Evolutionary conservation across 1,140 invertebrate species (phyloP).

Genomic region (Leptinotarsa lineolata): DNA sequence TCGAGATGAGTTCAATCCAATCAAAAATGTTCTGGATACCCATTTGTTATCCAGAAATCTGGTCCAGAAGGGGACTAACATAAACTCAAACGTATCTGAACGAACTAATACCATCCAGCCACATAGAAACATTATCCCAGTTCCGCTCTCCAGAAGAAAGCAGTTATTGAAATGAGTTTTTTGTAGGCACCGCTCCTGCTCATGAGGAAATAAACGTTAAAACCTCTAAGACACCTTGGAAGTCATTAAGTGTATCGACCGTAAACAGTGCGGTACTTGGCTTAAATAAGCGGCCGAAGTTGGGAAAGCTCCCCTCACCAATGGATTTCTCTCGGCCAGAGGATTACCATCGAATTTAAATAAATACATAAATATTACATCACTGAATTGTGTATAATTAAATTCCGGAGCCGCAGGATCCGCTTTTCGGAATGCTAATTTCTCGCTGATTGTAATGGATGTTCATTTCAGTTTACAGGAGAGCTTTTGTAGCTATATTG

Average conservation of each 20-base stretch:
- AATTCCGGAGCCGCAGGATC: slow-evolving; percentile 52
- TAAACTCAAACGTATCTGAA: background rate
- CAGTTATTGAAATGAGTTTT: slow-evolving; percentile 6
- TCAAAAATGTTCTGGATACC: too few relatives aligned
- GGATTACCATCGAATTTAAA: slow-evolving; percentile 58
- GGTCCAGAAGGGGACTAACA: too few relatives aligned
- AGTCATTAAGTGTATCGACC: slow-evolving; percentile 45
- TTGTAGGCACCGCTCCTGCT: background rate
- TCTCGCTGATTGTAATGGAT: slow-evolving; percentile 53
- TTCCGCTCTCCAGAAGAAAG: background rate
- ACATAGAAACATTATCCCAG: background rate
- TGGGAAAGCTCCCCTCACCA: slow-evolving; percentile 34
- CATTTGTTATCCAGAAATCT: too few relatives aligned
- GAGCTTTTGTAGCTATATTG: slow-evolving; percentile 45
- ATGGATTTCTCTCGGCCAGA: slow-evolving; percentile 41
- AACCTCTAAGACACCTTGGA: slow-evolving; percentile 47
- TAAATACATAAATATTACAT: slow-evolving; percentile 59
- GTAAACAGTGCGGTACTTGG: slow-evolving; percentile 42
- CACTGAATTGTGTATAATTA: slow-evolving; percentile 57
- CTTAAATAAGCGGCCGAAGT: slow-evolving; percentile 37
- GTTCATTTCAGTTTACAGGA: slow-evolving; percentile 48
- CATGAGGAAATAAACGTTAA: slow-evolving; percentile 41
- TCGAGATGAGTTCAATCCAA: too few relatives aligned
- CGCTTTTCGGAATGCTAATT: slow-evolving; percentile 55
- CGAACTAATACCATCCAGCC: background rate